A percentile compares a stretch with the other conserved stretches of the same genome.
These are phyloP conservation scores for Tethea ocularis DNA, from an alignment of 2,888 invertebrate species.

Conservation along the genomic window DNA sequence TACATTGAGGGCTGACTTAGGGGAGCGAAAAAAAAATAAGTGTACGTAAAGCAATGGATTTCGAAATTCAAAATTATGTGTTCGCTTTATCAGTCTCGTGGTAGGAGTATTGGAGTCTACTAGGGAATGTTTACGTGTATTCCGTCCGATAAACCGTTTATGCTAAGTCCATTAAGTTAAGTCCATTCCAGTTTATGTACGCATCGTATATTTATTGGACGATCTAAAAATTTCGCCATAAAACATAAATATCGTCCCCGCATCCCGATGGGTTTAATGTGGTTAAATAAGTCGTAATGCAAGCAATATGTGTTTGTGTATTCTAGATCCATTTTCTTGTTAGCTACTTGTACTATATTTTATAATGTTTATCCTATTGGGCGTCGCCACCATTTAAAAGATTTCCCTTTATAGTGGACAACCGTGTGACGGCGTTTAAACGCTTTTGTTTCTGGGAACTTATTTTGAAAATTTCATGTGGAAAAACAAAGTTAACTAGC, in stretches of 20 bases:
- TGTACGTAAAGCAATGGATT: neutral
- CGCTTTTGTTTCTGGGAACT: too few relatives aligned
- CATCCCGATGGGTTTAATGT: conserved; percentile 3
- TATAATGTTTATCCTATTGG: too few relatives aligned
- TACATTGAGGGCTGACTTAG: neutral
- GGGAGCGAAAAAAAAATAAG: too few relatives aligned
- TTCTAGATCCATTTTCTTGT: neutral
- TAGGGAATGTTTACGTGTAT: conserved; percentile 25
- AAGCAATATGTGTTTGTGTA: neutral
- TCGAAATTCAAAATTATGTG: neutral
- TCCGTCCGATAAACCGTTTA: conserved; percentile 14
- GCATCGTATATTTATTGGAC: conserved; percentile 18
- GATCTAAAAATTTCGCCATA: conserved; percentile 16
- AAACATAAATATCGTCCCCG: conserved; percentile 11
- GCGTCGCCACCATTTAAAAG: too few relatives aligned
- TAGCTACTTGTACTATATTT: neutral
- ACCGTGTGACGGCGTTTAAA: too few relatives aligned
- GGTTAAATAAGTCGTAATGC: conserved; percentile 6
- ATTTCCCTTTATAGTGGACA: too few relatives aligned
- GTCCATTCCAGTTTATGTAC: conserved; percentile 20
- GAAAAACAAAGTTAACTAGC: too few relatives aligned
- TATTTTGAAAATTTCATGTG: too few relatives aligned
- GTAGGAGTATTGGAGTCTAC: conserved; percentile 11
- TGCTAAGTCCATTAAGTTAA: too few relatives aligned
- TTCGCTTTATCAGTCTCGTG: neutral